A percentile compares a stretch with the other conserved stretches of the same genome.
Conservation (phyloP, 2,888 invertebrate species). For the Drosophila eohydei region DNA sequence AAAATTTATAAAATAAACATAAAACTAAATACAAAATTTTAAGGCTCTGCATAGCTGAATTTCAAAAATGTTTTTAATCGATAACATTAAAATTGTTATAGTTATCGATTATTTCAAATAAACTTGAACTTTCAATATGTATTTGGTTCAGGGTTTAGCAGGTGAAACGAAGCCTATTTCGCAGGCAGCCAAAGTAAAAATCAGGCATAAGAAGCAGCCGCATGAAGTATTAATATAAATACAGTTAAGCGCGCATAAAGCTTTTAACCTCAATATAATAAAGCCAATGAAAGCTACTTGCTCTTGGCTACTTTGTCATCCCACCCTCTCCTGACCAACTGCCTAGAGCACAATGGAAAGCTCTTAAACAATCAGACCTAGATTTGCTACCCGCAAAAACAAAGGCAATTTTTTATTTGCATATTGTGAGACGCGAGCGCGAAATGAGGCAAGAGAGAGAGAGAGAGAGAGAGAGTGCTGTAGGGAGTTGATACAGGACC, state of each 20-base stretch:
- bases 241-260: slow-evolving; percentile 30
- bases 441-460: slow-evolving; percentile 18
- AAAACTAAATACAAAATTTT: too few relatives aligned
- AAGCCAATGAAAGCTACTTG: slow-evolving; percentile 18
- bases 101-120: too few relatives aligned
- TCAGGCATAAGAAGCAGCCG: background rate
- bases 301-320: slow-evolving; percentile 7
- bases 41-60: too few relatives aligned
- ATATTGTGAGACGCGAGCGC: slow-evolving; percentile 68
- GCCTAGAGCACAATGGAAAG: slow-evolving; percentile 16
- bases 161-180: background rate
- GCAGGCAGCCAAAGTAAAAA: slow-evolving; percentile 3
- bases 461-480: background rate
- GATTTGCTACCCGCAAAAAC: slow-evolving; percentile 35
- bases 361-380: slow-evolving; percentile 36
- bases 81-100: too few relatives aligned
- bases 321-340: background rate
- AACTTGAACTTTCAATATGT: too few relatives aligned
- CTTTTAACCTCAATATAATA: slow-evolving; percentile 30
- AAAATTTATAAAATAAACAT: too few relatives aligned
- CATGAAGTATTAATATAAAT: slow-evolving; percentile 39
- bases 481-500: background rate
- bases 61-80: too few relatives aligned
- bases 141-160: background rate
- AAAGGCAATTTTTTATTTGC: slow-evolving; percentile 65